Evolutionary conservation across 92 coral and sea anemone species (phyloP).

Genomic region (Chrysogorgia sp.): DNA sequence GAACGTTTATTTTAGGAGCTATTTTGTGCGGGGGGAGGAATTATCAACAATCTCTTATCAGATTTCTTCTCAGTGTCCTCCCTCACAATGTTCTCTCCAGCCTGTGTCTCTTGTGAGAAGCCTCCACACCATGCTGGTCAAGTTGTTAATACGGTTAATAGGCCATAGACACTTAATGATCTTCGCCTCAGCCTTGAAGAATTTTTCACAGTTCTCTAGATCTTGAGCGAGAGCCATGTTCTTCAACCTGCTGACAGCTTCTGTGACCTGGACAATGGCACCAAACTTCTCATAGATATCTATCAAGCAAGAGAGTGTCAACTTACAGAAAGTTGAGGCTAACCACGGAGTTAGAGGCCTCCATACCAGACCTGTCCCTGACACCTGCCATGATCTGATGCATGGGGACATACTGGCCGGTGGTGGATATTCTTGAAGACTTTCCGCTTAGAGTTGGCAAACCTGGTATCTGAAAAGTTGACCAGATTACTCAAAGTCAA

Average conservation of each 20-base stretch:
- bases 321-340: neutral
- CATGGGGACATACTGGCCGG: neutral
- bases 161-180: neutral
- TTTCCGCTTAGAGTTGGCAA: constrained; percentile 1
- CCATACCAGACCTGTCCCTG: too few species aligned
- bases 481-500: neutral
- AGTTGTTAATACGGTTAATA: neutral
- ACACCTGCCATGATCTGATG: neutral
- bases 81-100: too few species aligned
- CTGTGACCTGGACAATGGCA: neutral
- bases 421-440: neutral
- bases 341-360: neutral
- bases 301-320: neutral
- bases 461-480: constrained; percentile 6
- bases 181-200: neutral
- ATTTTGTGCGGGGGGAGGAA: too few species aligned
- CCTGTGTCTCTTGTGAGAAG: too few species aligned
- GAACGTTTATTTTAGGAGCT: too few species aligned
- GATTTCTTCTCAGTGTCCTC: too few species aligned
- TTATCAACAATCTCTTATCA: too few species aligned
- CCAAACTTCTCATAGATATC: constrained; percentile 25
- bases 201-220: neutral
- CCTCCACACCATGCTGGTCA: neutral
- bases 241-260: neutral
- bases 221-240: neutral